Base-by-base conservation (phyloP, 2,888 invertebrate genomes). In the Loripinus fragilis region DNA sequence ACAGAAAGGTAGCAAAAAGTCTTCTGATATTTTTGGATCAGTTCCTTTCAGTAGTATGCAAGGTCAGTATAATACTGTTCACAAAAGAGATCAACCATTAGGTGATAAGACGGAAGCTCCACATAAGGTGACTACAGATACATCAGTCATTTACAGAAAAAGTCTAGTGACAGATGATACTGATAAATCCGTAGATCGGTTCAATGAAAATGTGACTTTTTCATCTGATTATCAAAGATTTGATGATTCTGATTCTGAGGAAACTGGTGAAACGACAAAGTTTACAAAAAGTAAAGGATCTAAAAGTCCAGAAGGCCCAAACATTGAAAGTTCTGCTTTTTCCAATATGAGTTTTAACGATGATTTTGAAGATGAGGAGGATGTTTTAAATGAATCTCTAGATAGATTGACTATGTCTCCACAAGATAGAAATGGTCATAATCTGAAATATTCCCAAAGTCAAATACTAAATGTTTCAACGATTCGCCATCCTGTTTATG, bases 271-370 rank as follows among this genome's bases (percentile, higher is more conserved):
- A 74, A 82, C 77, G 66, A 74, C 81, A 17, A 84, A 80, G 55
- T 78, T 82, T 80, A 73, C 76, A 67, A 86, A 85, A 80, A 77
- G 78, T 48, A 87, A 84, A 74, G 81, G 71, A 17, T 71, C 81
- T 20, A 78, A 77, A 70, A 86, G 86, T 74, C 86, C 84, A 12
- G 75, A 81, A 60, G 80, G 80, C 25, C 76, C 82, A 33, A 87
- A 90, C 65, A 88, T 90, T 52, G 85, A 88, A 74, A 86, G 83
- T 65, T 86, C 90, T 42, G 91, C 88, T 20, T 91, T 91, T 79
- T 88, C 91, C 42, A 91, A 91, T 71, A 91, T 91, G 91, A 91
- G 91, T 80, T 91, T 90, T 75, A 89, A 90, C 82, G 90, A 91
- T 83, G 89, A 90, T 69, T 89, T 90, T 73, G 83, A 85, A 38